Percentiles rank a stretch among this genome's conserved stretches.
These are phyloP conservation scores for Pygocentrus nattereri DNA, from an alignment of 2,797 vertebrate genomes.

Conservation along the genomic window DNA sequence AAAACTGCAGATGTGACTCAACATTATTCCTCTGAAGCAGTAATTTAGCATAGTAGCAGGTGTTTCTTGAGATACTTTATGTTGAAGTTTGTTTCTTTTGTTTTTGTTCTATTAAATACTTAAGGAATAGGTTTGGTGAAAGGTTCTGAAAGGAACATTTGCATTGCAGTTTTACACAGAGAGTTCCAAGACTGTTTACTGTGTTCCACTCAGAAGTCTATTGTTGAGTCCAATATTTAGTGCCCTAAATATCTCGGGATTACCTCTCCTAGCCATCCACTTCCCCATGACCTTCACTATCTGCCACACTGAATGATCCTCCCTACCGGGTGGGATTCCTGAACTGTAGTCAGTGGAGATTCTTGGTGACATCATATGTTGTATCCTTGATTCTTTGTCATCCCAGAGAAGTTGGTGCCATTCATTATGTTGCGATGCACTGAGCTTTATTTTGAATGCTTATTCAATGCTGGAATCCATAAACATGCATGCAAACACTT, in stretches of 20 bases:
- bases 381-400: neutral
- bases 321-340: neutral
- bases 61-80: neutral
- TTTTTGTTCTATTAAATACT: neutral
- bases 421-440: slow-evolving; percentile 33
- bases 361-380: neutral
- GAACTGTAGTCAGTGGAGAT: neutral
- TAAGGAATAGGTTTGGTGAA: neutral
- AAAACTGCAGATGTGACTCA: neutral
- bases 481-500: slow-evolving; percentile 35
- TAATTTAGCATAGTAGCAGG: neutral
- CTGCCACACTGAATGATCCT: neutral
- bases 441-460: slow-evolving; percentile 54
- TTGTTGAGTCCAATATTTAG: neutral
- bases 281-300: neutral
- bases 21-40: neutral
- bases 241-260: neutral
- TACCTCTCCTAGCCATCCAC: neutral
- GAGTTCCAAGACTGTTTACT: neutral
- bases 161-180: neutral
- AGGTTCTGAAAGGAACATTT: neutral
- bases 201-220: neutral
- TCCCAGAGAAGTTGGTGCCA: neutral
- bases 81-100: neutral
- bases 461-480: slow-evolving; percentile 56